Base-by-base conservation (phyloP, 2,113 vertebrate species). In the Seriola aureovittata region DNA sequence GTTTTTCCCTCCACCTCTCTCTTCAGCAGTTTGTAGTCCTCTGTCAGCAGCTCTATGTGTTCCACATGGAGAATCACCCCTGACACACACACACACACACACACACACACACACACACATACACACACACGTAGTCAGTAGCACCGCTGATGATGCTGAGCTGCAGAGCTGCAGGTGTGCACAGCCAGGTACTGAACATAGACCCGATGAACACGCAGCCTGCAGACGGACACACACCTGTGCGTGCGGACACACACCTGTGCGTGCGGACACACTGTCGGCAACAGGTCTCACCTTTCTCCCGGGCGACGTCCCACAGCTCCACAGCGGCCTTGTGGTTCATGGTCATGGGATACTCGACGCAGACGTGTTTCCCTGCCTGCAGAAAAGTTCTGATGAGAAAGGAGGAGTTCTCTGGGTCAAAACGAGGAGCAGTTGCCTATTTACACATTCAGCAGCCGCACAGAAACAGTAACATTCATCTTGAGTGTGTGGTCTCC, bases 341-440 rank as follows among this genome's bases (percentile, higher is more conserved):
- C 71, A 97, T 73, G 0, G 96, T 87, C 96, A 99, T 95, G 17
- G 98, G 98, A 68, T 98, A 99, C 90, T 99, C 98, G 0, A 99
- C 97, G 0, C 97, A 97, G 50, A 99, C 97, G 10, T 99, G 97
- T 75, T 98, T 99, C 25, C 97, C 97, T 66, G 97, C 97, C 81
- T 96, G 94, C 70, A 99, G 94, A 85, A 98, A 99, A 48, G 25
- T 58, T 71, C 91, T 93, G 40, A 16, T 16, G 58, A 52, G 3
- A 88, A 8, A 79, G 13, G 62, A 71, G 23, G 36, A 38, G n/a
- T 34, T 36, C 23, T 16, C 13, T 25, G 40, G 12, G 64, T 75
- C 44, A 67, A 42, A 21, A 21, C 1, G 38, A 42, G 40, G 40
- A 10, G 40, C 44, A 46, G 11, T 13, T 14, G 12, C 44, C 3